Conservation (phyloP, 2,113 vertebrate species). For the Nothoprocta perdicaria region DNA sequence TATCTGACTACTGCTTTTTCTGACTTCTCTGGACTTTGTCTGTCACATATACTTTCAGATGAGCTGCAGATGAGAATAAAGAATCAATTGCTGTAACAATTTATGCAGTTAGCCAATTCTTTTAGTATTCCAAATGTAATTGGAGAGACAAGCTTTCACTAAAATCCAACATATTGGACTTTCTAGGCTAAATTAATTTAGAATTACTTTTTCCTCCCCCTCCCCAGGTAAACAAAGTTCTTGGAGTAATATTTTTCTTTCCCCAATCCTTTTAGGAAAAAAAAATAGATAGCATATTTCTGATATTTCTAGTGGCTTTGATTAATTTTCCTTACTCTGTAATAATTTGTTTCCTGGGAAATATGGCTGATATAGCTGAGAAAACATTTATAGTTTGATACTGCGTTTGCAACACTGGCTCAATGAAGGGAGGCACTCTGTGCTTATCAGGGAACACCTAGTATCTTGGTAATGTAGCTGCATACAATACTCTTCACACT, state of each 20-base stretch:
- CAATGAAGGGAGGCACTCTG: background rate
- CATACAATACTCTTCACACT: background rate
- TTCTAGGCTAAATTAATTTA: slow-evolving; percentile 33
- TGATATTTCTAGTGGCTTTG: background rate
- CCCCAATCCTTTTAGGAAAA: accelerated
- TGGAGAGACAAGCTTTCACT: background rate
- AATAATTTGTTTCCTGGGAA: background rate
- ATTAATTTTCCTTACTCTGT: background rate
- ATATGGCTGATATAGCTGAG: background rate
- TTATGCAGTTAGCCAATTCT: slow-evolving; percentile 36
- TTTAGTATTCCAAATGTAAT: background rate
- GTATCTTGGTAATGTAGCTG: background rate
- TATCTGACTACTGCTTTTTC: background rate
- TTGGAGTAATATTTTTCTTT: background rate
- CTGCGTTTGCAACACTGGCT: background rate
- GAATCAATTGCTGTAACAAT: slow-evolving; percentile 35
- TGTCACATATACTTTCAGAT: background rate
- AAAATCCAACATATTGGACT: background rate
- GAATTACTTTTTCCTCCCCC: background rate
- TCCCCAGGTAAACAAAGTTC: background rate
- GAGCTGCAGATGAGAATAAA: background rate
- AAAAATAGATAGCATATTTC: background rate
- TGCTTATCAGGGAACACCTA: background rate
- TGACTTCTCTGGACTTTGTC: background rate
- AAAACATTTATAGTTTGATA: background rate